Conservation (phyloP, 2,888 invertebrate species). For the Argynnis bischoffii region DNA sequence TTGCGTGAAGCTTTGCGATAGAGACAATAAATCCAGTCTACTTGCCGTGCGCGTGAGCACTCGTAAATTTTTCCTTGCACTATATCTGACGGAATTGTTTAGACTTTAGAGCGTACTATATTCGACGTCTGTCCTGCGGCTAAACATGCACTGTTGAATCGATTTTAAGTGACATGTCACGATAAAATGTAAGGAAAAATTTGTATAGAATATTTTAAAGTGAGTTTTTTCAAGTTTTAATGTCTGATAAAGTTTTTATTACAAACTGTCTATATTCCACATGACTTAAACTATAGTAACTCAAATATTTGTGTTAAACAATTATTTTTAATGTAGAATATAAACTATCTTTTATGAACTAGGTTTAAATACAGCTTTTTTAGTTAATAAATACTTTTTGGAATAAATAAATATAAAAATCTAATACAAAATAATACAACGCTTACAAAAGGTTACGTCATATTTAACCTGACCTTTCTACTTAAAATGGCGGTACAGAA, state of each 20-base stretch:
- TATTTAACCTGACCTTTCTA: constrained; percentile 3
- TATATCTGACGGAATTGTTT: constrained; percentile 42
- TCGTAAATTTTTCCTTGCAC: constrained; percentile 64
- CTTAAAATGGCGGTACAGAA: constrained; percentile 4
- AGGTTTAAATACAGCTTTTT: too few relatives aligned
- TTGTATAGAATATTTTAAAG: too few relatives aligned
- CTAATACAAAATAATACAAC: not conserved
- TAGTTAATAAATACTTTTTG: too few relatives aligned
- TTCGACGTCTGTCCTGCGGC: constrained; percentile 31
- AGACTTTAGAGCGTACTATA: constrained; percentile 19
- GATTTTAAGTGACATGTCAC: constrained; percentile 21
- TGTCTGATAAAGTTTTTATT: too few relatives aligned
- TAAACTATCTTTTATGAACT: too few relatives aligned
- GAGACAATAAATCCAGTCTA: constrained; percentile 60
- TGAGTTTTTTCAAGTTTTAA: too few relatives aligned
- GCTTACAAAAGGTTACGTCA: constrained; percentile 10
- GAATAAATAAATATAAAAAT: constrained; percentile 5
- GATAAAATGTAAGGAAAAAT: not conserved
- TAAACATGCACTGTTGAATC: constrained; percentile 24
- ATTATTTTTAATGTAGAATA: too few relatives aligned
- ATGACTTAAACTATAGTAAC: too few relatives aligned
- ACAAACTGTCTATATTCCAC: too few relatives aligned
- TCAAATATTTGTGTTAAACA: too few relatives aligned
- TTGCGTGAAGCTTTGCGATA: constrained; percentile 52
- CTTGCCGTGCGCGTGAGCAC: constrained; percentile 53